Conservation (phyloP, 2,888 invertebrate genomes). For the Zhengitettix transpicula region DNA sequence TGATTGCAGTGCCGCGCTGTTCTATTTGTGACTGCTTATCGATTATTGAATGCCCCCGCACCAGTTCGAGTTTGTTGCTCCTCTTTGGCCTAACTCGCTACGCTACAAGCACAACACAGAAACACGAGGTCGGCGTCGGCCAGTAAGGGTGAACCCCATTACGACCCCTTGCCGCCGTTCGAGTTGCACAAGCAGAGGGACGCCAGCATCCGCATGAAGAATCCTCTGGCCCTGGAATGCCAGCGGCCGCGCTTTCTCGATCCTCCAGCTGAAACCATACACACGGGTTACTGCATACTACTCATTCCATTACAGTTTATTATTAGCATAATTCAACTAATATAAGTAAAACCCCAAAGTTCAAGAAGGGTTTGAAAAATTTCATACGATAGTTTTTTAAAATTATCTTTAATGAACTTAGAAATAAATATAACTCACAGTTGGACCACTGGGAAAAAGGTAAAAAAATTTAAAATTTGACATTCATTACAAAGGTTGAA, state of each 20-base stretch:
- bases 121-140: neutral
- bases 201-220: slow-evolving; percentile 17
- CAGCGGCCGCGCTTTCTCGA: slow-evolving; percentile 16
- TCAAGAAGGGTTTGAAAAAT: too few species aligned
- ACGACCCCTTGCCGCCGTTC: slow-evolving; percentile 6
- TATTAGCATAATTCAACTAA: too few species aligned
- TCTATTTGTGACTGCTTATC: neutral
- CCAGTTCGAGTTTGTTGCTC: neutral
- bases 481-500: too few species aligned
- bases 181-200: slow-evolving; percentile 12
- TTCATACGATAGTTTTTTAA: too few species aligned
- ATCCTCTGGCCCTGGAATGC: slow-evolving; percentile 27
- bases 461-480: too few species aligned
- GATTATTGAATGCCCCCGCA: neutral
- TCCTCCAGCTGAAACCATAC: neutral
- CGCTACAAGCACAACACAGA: neutral
- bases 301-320: too few species aligned
- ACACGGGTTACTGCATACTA: too few species aligned
- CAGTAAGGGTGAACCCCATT: neutral
- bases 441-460: too few species aligned
- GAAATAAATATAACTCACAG: too few species aligned
- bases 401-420: too few species aligned
- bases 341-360: too few species aligned
- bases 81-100: neutral
- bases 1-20: neutral